These are phyloP conservation scores for Psittacula derbiana DNA, from an alignment of 2,797 vertebrate genomes.

Conservation along the genomic window DNA sequence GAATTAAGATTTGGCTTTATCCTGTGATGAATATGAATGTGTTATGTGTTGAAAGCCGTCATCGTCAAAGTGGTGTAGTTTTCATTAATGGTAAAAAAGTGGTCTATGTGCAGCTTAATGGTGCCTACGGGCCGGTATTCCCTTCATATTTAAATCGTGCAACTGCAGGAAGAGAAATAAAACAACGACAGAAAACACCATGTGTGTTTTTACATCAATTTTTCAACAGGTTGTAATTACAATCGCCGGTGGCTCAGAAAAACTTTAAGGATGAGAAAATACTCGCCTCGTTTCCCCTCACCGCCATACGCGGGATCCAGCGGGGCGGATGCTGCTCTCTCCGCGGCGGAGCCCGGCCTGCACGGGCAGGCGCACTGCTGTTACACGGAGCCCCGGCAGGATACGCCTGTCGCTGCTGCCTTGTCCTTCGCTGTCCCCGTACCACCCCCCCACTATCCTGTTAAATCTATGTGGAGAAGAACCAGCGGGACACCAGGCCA, in stretches of 20 bases:
- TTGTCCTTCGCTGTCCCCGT: fast-evolving
- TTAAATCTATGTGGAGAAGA: fast-evolving
- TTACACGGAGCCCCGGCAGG: not conserved
- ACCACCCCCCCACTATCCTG: fast-evolving
- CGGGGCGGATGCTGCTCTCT: fast-evolving
- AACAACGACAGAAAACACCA: fast-evolving
- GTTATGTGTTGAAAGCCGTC: not conserved
- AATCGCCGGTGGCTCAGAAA: not conserved
- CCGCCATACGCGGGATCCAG: fast-evolving
- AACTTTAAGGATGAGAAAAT: not conserved
- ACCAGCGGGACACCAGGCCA: no score
- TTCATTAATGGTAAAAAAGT: not conserved
- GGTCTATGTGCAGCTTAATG: not conserved
- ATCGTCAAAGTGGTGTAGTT: not conserved
- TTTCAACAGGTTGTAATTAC: not conserved
- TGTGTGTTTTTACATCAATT: fast-evolving
- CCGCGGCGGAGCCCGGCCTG: fast-evolving
- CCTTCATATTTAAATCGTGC: fast-evolving
- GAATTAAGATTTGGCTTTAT: not conserved
- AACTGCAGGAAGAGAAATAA: not conserved
- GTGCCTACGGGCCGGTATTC: not conserved
- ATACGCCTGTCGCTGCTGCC: fast-evolving
- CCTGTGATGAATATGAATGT: not conserved
- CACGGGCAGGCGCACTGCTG: not conserved
- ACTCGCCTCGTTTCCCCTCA: not conserved